Evolutionary conservation across 1,140 invertebrate species (phyloP).

Genomic region (Bombus haemorrhoidalis): DNA sequence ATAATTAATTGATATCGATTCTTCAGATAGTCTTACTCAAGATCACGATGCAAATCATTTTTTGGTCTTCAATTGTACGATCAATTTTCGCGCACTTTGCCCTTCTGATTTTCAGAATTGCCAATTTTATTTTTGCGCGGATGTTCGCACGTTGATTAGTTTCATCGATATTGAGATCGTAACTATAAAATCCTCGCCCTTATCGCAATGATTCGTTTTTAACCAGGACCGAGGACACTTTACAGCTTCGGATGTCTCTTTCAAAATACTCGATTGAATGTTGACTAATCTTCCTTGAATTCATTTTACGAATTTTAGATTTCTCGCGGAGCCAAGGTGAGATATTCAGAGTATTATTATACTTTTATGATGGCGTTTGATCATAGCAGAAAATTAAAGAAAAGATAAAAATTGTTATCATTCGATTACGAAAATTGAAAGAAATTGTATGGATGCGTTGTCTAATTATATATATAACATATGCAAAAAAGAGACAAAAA

Average conservation of each 20-base stretch:
- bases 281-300: neutral
- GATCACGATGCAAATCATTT: slow-evolving; percentile 13
- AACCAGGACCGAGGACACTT: slow-evolving; percentile 3
- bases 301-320: slow-evolving; percentile 14
- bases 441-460: slow-evolving; percentile 13
- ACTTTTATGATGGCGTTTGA: neutral
- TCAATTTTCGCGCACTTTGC: neutral
- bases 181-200: neutral
- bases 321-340: neutral
- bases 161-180: neutral
- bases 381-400: neutral
- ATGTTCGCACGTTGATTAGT: neutral
- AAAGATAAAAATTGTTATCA: neutral
- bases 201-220: neutral
- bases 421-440: neutral
- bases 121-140: neutral
- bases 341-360: neutral
- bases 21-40: slow-evolving; percentile 26
- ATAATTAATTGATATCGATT: slow-evolving; percentile 63
- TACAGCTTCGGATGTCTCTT: slow-evolving; percentile 13
- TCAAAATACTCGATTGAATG: neutral
- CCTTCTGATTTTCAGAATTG: neutral
- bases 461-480: neutral
- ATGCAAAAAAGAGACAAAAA: neutral
- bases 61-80: neutral